phyloP scores from a whole-genome alignment of 2,113 vertebrate species.

The Bambusicola thoracicus region DNA sequence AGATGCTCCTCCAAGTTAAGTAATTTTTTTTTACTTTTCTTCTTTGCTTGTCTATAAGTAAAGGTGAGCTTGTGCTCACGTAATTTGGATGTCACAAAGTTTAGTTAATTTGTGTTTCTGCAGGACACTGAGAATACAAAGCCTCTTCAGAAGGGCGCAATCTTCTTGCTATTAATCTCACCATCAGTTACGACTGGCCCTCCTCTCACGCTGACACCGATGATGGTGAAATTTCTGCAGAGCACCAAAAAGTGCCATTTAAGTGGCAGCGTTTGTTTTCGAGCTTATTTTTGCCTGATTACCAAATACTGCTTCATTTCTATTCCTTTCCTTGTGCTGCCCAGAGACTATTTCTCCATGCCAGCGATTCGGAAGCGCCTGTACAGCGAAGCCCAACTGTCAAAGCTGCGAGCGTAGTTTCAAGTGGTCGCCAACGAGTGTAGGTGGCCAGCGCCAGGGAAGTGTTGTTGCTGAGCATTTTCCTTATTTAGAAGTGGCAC shows the following conservation, averaged over 20 bases:
- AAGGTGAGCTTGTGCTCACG: not conserved
- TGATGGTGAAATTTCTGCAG: not conserved
- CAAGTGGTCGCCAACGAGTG: not conserved
- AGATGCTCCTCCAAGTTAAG: not conserved
- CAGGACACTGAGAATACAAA: not conserved
- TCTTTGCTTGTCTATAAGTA: not conserved
- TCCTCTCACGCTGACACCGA: not conserved
- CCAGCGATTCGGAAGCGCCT: not conserved
- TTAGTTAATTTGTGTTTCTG: not conserved
- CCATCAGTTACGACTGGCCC: not conserved
- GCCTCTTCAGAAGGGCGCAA: not conserved
- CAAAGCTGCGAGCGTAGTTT: conserved; percentile 4
- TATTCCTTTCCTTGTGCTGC: not conserved
- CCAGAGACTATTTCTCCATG: accelerated
- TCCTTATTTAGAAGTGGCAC: not conserved
- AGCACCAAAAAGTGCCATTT: not conserved
- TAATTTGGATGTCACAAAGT: not conserved
- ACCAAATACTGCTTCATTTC: not conserved
- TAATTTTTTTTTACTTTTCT: not conserved
- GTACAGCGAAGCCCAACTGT: not conserved
- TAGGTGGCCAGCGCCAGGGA: not conserved
- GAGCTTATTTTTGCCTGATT: not conserved
- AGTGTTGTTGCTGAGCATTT: not conserved
- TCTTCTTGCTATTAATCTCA: not conserved
- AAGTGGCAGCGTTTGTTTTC: not conserved